A percentile compares a stretch with the other conserved stretches of the same genome.
These are phyloP conservation scores for Dolichopus griseipennis DNA, from an alignment of 2,888 invertebrate genomes.

Conservation along the genomic window DNA sequence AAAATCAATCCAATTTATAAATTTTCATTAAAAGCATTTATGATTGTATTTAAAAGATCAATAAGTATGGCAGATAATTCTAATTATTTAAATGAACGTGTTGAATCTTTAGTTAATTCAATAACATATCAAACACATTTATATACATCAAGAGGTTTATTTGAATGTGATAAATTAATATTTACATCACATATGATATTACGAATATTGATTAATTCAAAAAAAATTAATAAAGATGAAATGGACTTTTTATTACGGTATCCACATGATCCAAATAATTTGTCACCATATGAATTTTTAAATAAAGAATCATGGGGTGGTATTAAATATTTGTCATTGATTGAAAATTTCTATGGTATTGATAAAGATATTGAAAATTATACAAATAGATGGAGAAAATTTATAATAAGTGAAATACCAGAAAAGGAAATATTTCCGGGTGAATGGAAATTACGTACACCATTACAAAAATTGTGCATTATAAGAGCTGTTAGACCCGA, in stretches of 20 bases:
- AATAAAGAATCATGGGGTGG: slow-evolving; percentile 74
- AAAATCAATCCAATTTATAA: slow-evolving; percentile 94
- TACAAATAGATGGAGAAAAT: slow-evolving; percentile 85
- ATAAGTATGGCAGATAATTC: slow-evolving; percentile 56
- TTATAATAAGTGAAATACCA: slow-evolving; percentile 82
- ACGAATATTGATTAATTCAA: slow-evolving; percentile 46
- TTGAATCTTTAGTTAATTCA: slow-evolving; percentile 69
- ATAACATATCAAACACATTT: slow-evolving; percentile 81
- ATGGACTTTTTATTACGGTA: slow-evolving; percentile 83
- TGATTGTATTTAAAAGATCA: slow-evolving; percentile 82
- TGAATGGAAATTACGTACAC: slow-evolving; percentile 89
- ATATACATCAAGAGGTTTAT: slow-evolving; percentile 84
- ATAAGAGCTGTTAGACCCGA: slow-evolving; percentile 85
- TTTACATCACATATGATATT: slow-evolving; percentile 82
- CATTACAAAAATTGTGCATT: slow-evolving; percentile 83
- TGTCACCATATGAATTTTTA: slow-evolving; percentile 75
- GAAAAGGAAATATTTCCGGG: slow-evolving; percentile 90
- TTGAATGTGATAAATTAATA: slow-evolving; percentile 85
- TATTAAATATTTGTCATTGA: slow-evolving; percentile 63
- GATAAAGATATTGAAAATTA: slow-evolving; percentile 91
- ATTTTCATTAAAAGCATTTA: slow-evolving; percentile 91
- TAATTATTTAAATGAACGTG: slow-evolving; percentile 61
- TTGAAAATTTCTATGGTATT: slow-evolving; percentile 77
- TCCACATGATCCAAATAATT: slow-evolving; percentile 61
- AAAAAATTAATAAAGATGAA: slow-evolving; percentile 63